These are phyloP conservation scores for Colletes gigas DNA, from an alignment of 1,140 invertebrate species.

Conservation along the genomic window DNA sequence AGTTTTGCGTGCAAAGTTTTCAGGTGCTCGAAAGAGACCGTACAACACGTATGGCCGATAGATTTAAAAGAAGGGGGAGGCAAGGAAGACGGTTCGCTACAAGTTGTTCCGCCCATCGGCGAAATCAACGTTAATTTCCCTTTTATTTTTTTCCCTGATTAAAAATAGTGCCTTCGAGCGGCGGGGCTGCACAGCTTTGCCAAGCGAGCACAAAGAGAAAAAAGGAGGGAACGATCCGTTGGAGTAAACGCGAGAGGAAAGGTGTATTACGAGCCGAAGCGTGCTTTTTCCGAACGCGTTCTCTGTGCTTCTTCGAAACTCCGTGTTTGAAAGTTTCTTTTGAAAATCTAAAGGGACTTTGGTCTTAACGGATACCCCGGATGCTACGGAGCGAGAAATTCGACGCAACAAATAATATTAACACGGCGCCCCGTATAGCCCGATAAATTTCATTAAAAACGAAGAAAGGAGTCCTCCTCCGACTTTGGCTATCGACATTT, in stretches of 20 bases:
- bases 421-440: not conserved
- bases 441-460: slow-evolving; percentile 14
- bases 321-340: slow-evolving; percentile 30
- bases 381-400: slow-evolving; percentile 12
- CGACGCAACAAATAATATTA: slow-evolving; percentile 39
- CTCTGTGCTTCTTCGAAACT: slow-evolving; percentile 8
- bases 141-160: slow-evolving; percentile 33
- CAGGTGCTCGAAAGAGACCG: not conserved
- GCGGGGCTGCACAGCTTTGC: not conserved
- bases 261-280: slow-evolving; percentile 41
- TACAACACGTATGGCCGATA: not conserved
- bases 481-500: no score
- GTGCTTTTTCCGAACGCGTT: slow-evolving; percentile 18
- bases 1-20: not conserved
- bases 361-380: slow-evolving; percentile 37
- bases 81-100: slow-evolving; percentile 2
- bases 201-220: not conserved
- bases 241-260: slow-evolving; percentile 28
- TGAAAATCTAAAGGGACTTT: slow-evolving; percentile 38
- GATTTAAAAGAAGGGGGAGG: slow-evolving; percentile 5
- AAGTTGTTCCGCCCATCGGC: slow-evolving; percentile 34
- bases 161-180: slow-evolving; percentile 42
- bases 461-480: not conserved
- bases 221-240: slow-evolving; percentile 15
- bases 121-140: slow-evolving; percentile 33